phyloP scores from a whole-genome alignment of 2,888 invertebrate genomes.

The Lysandra bellargus region DNA sequence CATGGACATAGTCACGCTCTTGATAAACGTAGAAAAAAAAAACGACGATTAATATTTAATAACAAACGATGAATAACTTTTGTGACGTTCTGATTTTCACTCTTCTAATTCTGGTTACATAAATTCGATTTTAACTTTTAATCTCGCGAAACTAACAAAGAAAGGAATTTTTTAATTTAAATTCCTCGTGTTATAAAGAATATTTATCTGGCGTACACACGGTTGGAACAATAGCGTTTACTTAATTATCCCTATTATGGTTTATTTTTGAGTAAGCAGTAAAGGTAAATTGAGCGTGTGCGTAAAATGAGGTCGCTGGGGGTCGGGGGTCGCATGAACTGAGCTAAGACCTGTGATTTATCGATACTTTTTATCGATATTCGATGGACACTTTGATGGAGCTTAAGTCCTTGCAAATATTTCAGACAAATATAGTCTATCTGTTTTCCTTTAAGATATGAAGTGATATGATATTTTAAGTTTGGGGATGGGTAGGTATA shows the following conservation, averaged over 20 bases:
- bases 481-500: no score
- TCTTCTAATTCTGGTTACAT: not conserved
- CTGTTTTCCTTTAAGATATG: no score
- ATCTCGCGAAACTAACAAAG: conserved; percentile 16
- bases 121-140: not conserved
- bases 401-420: no score
- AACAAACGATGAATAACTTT: not conserved
- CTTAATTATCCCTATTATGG: conserved; percentile 70
- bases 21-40: not conserved
- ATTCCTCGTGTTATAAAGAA: conserved; percentile 36
- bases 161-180: conserved; percentile 40
- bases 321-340: conserved; percentile 56
- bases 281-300: conserved; percentile 64
- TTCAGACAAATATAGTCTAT: no score
- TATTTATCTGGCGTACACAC: conserved; percentile 36
- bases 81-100: not conserved
- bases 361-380: conserved; percentile 23
- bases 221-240: conserved; percentile 49
- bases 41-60: not conserved
- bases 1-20: no score
- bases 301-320: conserved; percentile 64
- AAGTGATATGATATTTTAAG: no score
- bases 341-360: not conserved
- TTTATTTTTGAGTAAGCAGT: conserved; percentile 64
- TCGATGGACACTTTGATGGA: not conserved